phyloP scores from a whole-genome alignment of 2,888 invertebrate species.

The Carabus problematicus region DNA sequence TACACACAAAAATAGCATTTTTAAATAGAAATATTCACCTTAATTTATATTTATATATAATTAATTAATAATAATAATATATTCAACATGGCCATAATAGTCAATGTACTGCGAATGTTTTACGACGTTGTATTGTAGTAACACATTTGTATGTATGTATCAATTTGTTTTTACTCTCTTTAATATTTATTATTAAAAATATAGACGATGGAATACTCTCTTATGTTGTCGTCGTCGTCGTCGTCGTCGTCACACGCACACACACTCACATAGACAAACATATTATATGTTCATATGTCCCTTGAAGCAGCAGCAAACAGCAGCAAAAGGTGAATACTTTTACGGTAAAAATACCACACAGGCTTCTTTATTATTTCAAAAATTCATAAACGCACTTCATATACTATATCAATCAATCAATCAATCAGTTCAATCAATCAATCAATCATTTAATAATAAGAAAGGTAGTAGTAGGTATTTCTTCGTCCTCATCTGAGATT shows the following conservation, averaged over 20 bases:
- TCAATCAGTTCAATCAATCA: no score
- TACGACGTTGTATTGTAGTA: not conserved
- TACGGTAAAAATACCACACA: constrained; percentile 43
- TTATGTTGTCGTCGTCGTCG: not conserved
- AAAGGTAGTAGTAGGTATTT: constrained; percentile 19
- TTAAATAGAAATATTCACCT: constrained; percentile 42
- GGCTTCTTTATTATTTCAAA: constrained; percentile 26
- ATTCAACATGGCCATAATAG: constrained; percentile 24
- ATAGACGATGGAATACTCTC: constrained; percentile 33
- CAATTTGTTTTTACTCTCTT: not conserved
- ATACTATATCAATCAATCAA: constrained; percentile 1
- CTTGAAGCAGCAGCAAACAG: not conserved
- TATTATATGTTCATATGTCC: not conserved
- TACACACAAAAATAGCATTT: constrained; percentile 43
- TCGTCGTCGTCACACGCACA: no score
- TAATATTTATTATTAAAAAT: constrained; percentile 34
- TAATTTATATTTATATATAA: constrained; percentile 16
- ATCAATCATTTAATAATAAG: constrained; percentile 18
- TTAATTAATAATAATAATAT: constrained; percentile 22
- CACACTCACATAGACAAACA: not conserved
- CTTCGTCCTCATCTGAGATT: constrained; percentile 32
- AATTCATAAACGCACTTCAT: constrained; percentile 35
- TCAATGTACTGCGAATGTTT: constrained; percentile 22
- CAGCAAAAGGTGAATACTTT: constrained; percentile 41
- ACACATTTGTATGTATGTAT: no score